phyloP scores from a whole-genome alignment of 2,888 invertebrate genomes.

The Hesperia comma region DNA sequence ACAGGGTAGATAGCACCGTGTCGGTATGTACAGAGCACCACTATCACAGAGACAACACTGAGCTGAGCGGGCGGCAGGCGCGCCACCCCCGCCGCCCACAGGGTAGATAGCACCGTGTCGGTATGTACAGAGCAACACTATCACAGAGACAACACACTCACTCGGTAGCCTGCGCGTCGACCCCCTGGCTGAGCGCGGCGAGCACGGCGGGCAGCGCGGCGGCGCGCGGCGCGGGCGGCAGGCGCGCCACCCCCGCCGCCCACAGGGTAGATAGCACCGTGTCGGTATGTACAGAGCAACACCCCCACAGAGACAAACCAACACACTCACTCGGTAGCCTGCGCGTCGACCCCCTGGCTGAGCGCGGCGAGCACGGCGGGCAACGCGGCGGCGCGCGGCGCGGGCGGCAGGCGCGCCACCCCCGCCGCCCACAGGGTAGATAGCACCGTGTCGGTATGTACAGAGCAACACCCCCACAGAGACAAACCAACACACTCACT shows the following conservation, averaged over 20 bases:
- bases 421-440: too few relatives aligned
- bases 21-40: too few relatives aligned
- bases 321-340: slow-evolving; percentile 79
- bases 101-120: too few relatives aligned
- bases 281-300: too few relatives aligned
- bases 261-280: too few relatives aligned
- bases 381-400: slow-evolving; percentile 85
- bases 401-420: slow-evolving; percentile 81
- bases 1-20: too few relatives aligned
- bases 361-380: slow-evolving; percentile 89
- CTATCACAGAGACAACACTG: too few relatives aligned
- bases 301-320: too few relatives aligned
- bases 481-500: slow-evolving; percentile 61
- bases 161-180: slow-evolving; percentile 89
- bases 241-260: slow-evolving; percentile 82
- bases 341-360: slow-evolving; percentile 93
- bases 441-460: too few relatives aligned
- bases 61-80: slow-evolving; percentile 82
- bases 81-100: too few relatives aligned
- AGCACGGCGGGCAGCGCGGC: slow-evolving; percentile 89
- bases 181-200: slow-evolving; percentile 91
- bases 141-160: slow-evolving; percentile 50
- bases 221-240: slow-evolving; percentile 82
- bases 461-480: too few relatives aligned
- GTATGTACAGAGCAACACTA: too few relatives aligned